Conservation (phyloP, 2,113 vertebrate genomes). For the Ivindomyrus marchei region DNA sequence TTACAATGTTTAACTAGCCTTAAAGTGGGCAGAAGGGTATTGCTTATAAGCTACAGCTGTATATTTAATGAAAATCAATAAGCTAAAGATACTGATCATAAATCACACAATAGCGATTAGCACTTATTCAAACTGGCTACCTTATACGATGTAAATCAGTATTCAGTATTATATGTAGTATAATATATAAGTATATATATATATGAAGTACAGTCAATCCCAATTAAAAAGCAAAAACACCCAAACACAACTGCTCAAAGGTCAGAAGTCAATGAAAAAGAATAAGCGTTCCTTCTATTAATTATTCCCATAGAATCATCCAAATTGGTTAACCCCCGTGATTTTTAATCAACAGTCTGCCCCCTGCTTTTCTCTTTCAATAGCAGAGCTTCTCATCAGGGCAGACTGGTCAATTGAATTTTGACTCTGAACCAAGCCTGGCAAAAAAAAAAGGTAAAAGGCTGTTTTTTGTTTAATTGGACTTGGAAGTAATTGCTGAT, state of each 20-base stretch:
- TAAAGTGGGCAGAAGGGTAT: background rate
- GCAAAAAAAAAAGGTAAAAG: conserved; percentile 35
- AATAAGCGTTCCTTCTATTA: conserved; percentile 15
- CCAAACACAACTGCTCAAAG: conserved; percentile 5
- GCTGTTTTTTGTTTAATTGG: conserved; percentile 45
- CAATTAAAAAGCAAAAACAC: conserved; percentile 10
- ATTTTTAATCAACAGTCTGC: conserved; percentile 30
- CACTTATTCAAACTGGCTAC: background rate
- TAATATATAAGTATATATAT: background rate
- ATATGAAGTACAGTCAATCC: background rate
- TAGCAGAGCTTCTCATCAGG: conserved; percentile 34
- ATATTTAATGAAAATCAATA: conserved; percentile 9
- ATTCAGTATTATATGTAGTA: background rate
- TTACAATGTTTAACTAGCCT: conserved; percentile 1
- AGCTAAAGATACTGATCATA: background rate
- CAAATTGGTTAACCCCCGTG: conserved; percentile 26
- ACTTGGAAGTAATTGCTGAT: conserved; percentile 43
- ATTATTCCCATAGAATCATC: conserved; percentile 26
- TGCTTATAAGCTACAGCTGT: background rate
- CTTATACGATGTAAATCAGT: background rate
- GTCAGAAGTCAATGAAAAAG: conserved; percentile 21
- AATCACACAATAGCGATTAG: background rate
- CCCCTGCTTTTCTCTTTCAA: conserved; percentile 12
- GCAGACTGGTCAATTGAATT: conserved; percentile 34
- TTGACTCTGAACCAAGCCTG: conserved; percentile 28